A percentile compares a stretch with the other conserved stretches of the same genome.
Evolutionary conservation across 2,888 invertebrate genomes (phyloP).

Genomic region (Leucozona laternaria): DNA sequence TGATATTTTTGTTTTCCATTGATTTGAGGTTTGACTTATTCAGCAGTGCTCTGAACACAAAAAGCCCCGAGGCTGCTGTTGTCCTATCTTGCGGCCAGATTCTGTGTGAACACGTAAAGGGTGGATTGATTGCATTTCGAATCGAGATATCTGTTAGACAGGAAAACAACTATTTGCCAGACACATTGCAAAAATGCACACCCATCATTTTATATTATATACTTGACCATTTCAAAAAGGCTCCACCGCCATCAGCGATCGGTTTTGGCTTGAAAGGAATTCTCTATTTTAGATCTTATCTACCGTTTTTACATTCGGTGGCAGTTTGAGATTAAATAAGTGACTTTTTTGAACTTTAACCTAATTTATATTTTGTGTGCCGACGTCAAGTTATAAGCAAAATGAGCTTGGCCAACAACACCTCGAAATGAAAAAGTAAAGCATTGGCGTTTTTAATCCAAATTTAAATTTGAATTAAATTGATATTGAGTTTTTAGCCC

Average conservation of each 20-base stretch:
- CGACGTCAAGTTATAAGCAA: too few relatives aligned
- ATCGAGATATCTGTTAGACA: slow-evolving; percentile 46
- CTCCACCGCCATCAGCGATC: neutral
- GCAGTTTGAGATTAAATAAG: neutral
- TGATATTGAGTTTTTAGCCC: too few relatives aligned
- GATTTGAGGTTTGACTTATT: slow-evolving; percentile 54
- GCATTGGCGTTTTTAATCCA: too few relatives aligned
- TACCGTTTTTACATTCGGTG: neutral
- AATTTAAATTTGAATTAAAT: too few relatives aligned
- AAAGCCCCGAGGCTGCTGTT: slow-evolving; percentile 19
- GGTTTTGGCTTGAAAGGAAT: slow-evolving; percentile 31
- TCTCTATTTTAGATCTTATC: slow-evolving; percentile 46
- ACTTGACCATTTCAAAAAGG: slow-evolving; percentile 55
- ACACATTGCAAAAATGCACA: slow-evolving; percentile 27
- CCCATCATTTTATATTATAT: slow-evolving; percentile 6
- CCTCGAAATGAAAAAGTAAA: too few relatives aligned
- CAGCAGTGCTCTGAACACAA: slow-evolving; percentile 7
- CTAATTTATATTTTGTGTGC: neutral
- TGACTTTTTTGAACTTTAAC: slow-evolving; percentile 2
- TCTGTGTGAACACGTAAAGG: slow-evolving; percentile 51
- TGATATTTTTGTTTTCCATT: slow-evolving; percentile 18
- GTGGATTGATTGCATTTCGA: slow-evolving; percentile 39
- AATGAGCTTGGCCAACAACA: too few relatives aligned
- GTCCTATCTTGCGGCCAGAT: slow-evolving; percentile 21
- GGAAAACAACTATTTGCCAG: slow-evolving; percentile 21